Evolutionary conservation across 2,888 invertebrate genomes (phyloP).

Genomic region (Mythimna albipuncta): DNA sequence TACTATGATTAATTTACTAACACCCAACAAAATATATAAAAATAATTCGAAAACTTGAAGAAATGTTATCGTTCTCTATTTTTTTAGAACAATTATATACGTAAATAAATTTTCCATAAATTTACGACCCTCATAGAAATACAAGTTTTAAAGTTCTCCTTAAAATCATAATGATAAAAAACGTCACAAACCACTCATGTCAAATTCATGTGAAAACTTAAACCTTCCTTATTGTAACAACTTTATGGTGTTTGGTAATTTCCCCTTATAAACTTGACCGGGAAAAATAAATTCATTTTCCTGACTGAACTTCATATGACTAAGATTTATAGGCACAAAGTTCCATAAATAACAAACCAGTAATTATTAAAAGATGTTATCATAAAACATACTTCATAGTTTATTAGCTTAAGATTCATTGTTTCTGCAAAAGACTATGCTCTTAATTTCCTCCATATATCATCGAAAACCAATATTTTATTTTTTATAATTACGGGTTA

Average conservation of each 20-base stretch:
- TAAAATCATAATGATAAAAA: background rate
- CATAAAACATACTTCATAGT: background rate
- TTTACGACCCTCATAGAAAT: background rate
- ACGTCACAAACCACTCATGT: background rate
- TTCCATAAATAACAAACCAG: slow-evolving; percentile 1
- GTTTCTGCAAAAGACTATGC: background rate
- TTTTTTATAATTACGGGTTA: slow-evolving; percentile 41
- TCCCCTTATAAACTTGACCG: background rate
- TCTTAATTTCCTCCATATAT: slow-evolving; percentile 13
- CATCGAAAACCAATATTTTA: slow-evolving; percentile 27
- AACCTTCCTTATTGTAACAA: slow-evolving; percentile 15
- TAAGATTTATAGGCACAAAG: background rate
- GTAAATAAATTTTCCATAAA: background rate
- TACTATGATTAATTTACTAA: no score
- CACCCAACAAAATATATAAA: no score
- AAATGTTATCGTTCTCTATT: no score
- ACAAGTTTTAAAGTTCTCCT: background rate
- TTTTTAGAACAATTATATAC: no score
- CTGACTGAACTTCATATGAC: slow-evolving; percentile 1
- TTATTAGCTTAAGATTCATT: background rate
- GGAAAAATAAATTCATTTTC: slow-evolving; percentile 22
- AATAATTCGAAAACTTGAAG: no score
- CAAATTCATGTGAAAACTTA: no score
- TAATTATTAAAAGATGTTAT: background rate
- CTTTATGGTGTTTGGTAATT: slow-evolving; percentile 11